Percentiles rank a stretch among this genome's conserved stretches.
Conservation (phyloP, 2,888 invertebrate genomes). For the Chymomyza amoena region DNA sequence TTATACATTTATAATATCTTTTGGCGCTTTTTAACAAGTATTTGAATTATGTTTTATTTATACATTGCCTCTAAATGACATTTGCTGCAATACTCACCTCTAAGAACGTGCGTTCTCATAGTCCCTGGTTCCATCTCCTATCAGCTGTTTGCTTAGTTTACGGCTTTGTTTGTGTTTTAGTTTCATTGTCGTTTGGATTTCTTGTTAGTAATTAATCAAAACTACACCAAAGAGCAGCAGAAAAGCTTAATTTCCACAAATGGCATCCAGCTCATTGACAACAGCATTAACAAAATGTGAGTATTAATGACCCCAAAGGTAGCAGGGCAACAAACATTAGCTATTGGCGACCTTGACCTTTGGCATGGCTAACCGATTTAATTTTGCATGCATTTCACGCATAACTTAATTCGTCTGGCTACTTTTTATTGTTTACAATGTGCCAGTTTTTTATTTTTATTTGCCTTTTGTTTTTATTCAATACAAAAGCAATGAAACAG, state of each 20-base stretch:
- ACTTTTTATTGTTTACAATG: constrained; percentile 14
- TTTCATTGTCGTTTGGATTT: not conserved
- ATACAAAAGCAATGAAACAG: not conserved
- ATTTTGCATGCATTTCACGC: constrained; percentile 4
- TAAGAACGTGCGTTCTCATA: not conserved
- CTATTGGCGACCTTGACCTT: constrained; percentile 49
- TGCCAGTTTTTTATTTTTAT: constrained; percentile 7
- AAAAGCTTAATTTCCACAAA: not conserved
- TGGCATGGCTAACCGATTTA: constrained; percentile 10
- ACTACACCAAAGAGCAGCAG: not conserved
- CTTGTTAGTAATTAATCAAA: constrained; percentile 7
- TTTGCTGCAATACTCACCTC: not conserved
- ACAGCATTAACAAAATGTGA: constrained; percentile 14
- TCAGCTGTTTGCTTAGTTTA: constrained; percentile 40
- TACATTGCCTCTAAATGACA: not conserved
- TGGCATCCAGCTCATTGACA: not conserved
- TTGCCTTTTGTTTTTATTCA: not conserved
- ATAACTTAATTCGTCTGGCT: constrained; percentile 17
- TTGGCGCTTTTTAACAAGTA: not conserved
- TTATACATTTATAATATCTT: not conserved
- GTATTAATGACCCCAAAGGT: constrained; percentile 19
- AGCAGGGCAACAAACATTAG: not conserved
- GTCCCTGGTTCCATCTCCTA: constrained; percentile 9
- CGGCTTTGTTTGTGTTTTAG: constrained; percentile 8
- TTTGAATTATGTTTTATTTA: not conserved